Conservation (phyloP, 2,113 vertebrate genomes). For the Ptyas mucosa region DNA sequence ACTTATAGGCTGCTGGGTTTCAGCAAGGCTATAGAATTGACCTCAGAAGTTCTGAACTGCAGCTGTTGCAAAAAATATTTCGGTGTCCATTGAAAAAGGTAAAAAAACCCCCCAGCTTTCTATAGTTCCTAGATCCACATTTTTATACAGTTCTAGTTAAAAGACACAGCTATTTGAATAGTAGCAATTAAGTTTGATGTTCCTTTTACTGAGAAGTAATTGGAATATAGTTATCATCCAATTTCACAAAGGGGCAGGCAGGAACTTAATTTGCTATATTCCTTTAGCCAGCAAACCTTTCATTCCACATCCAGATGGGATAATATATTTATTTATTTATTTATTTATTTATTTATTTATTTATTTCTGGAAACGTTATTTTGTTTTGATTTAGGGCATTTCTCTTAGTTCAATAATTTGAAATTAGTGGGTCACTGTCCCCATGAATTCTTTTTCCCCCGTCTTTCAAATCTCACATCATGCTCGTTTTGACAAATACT, state of each 20-base stretch:
- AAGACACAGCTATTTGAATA: slow-evolving; percentile 40
- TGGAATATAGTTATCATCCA: slow-evolving; percentile 51
- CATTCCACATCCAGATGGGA: slow-evolving; percentile 34
- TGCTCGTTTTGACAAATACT: slow-evolving; percentile 57
- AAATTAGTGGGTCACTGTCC: slow-evolving; percentile 52
- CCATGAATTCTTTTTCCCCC: slow-evolving; percentile 33
- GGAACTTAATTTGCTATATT: slow-evolving; percentile 48
- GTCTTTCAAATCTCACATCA: slow-evolving; percentile 53
- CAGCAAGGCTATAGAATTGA: not conserved
- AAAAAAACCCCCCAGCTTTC: not conserved
- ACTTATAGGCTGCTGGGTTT: not conserved
- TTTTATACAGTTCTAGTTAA: slow-evolving; percentile 38
- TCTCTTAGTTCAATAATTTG: slow-evolving; percentile 16
- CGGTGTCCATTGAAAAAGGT: not conserved
- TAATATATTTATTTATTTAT: too few relatives aligned
- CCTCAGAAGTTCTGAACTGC: not conserved
- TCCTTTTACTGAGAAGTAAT: slow-evolving; percentile 48
- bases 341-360: not conserved
- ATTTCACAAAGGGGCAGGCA: slow-evolving; percentile 44
- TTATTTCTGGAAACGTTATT: slow-evolving; percentile 37
- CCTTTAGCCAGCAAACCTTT: slow-evolving; percentile 21
- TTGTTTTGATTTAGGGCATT: slow-evolving; percentile 34
- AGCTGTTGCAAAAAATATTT: not conserved
- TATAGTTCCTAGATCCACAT: slow-evolving; percentile 3
- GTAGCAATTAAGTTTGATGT: slow-evolving; percentile 50